A percentile compares a stretch with the other conserved stretches of the same genome.
Conservation (phyloP, 92 coral and sea anemone species). For the Paragorgia papillata region DNA sequence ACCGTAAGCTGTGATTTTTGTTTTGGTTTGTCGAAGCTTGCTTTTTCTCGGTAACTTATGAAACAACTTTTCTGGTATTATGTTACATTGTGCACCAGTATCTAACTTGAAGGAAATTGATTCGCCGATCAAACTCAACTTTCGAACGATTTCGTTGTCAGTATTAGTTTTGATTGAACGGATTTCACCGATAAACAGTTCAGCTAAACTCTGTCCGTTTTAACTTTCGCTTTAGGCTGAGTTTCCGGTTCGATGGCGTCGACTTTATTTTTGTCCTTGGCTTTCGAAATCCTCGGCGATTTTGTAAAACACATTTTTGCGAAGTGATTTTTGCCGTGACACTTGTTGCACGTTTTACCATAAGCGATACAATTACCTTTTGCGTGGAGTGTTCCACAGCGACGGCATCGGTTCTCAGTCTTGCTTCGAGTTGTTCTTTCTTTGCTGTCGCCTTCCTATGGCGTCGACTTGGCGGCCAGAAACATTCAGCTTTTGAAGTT, state of each 20-base stretch:
- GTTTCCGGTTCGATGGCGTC: conserved; percentile 18
- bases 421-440: not conserved
- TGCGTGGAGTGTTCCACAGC: not conserved
- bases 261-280: not conserved
- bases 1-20: conserved; percentile 28
- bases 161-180: not conserved
- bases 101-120: conserved; percentile 45
- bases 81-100: conserved; percentile 56
- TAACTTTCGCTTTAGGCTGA: not conserved
- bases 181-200: not conserved
- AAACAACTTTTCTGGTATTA: conserved; percentile 22
- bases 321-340: conserved; percentile 16
- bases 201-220: not conserved
- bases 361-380: not conserved
- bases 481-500: not conserved
- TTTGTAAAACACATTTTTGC: too few relatives aligned
- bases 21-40: conserved; percentile 21
- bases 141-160: not conserved
- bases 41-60: not conserved
- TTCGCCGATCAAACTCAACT: conserved; percentile 1
- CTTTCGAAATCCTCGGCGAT: too few relatives aligned
- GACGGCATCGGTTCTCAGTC: not conserved
- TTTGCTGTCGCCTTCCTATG: not conserved
- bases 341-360: conserved; percentile 2
- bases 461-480: not conserved